A percentile compares a stretch with the other conserved stretches of the same genome.
Conservation (phyloP, 2,888 invertebrate species). For the Agrotis ipsilon region DNA sequence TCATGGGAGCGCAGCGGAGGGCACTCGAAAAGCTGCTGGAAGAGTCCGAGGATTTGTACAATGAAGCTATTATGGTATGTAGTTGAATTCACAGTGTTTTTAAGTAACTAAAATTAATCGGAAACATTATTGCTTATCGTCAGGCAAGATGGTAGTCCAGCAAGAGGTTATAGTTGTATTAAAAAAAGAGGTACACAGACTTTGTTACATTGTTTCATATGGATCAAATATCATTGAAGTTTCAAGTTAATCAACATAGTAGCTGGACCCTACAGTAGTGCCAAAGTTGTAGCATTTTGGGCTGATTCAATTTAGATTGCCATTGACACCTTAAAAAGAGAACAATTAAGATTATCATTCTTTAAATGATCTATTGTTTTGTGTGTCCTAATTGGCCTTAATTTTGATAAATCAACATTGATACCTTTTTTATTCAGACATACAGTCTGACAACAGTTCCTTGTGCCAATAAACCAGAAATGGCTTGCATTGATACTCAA, state of each 20-base stretch:
- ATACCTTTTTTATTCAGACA: neutral
- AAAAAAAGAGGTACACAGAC: no score
- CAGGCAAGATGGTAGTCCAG: no score
- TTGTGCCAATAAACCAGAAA: neutral
- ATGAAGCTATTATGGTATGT: constrained; percentile 95
- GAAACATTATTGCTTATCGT: no score
- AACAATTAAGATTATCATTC: neutral
- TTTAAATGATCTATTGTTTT: constrained; percentile 3
- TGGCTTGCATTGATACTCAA: constrained; percentile 1
- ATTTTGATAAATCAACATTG: constrained; percentile 1
- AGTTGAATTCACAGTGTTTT: constrained; percentile 24
- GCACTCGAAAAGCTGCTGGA: constrained; percentile 95
- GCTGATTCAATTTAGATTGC: neutral
- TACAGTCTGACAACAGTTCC: neutral
- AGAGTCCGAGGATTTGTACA: constrained; percentile 96
- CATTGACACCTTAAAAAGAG: neutral
- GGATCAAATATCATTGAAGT: no score
- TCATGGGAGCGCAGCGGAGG: constrained; percentile 93
- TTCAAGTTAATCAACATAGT: neutral
- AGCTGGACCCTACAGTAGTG: neutral
- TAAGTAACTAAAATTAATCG: neutral
- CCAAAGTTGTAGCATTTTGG: neutral
- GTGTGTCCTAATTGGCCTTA: neutral
- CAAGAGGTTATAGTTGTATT: no score
- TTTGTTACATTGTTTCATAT: neutral